A percentile compares a stretch with the other conserved stretches of the same genome.
Evolutionary conservation across 2,113 vertebrate species (phyloP).

Genomic region (Nannospalax galili): DNA sequence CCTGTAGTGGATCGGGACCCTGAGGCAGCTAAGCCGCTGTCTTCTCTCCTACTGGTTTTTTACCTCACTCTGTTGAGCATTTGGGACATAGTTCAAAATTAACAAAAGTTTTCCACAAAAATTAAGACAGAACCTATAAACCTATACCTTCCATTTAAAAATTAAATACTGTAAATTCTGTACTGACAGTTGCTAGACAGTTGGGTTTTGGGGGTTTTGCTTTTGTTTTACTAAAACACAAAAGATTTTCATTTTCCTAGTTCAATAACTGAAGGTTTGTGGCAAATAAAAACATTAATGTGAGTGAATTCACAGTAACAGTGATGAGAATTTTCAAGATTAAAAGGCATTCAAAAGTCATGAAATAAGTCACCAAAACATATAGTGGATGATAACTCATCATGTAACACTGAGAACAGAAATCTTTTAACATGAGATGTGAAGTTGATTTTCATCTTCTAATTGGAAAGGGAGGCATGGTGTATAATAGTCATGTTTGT

Average conservation of each 20-base stretch:
- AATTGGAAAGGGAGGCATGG: background rate
- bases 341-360: constrained; percentile 6
- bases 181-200: background rate
- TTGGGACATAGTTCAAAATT: constrained; percentile 80
- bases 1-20: background rate
- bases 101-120: constrained; percentile 77
- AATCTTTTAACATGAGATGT: background rate
- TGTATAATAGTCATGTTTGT: background rate
- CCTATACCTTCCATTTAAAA: constrained; percentile 35
- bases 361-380: background rate
- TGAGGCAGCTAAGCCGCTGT: background rate
- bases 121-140: constrained; percentile 66
- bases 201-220: too few species aligned
- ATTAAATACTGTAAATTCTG: constrained; percentile 68
- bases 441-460: constrained; percentile 1
- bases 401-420: background rate
- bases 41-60: background rate
- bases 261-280: background rate
- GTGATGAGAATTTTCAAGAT: background rate
- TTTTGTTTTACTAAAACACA: background rate
- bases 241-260: background rate
- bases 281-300: background rate
- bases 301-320: background rate
- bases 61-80: constrained; percentile 55
- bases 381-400: background rate